Conservation (phyloP, 2,797 vertebrate genomes). For the Anableps anableps region DNA sequence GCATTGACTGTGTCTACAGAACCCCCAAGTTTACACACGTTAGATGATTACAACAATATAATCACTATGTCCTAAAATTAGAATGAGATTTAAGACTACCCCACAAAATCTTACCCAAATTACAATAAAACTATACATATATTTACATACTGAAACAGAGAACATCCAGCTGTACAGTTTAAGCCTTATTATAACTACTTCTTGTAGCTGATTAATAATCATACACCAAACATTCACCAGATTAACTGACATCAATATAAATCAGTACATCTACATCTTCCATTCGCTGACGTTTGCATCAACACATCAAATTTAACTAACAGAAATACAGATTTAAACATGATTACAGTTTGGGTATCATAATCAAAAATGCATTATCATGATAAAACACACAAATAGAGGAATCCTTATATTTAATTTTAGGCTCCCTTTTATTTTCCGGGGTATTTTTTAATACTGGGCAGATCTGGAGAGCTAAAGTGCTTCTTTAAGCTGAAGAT, state of each 20-base stretch:
- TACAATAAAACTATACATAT: background rate
- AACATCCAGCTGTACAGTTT: background rate
- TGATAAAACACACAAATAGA: background rate
- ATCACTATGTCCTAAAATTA: background rate
- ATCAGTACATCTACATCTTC: background rate
- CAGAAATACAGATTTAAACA: background rate
- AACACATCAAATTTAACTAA: background rate
- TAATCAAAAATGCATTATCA: background rate
- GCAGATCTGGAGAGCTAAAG: background rate
- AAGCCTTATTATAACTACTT: background rate
- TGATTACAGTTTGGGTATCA: background rate
- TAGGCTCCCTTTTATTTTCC: background rate
- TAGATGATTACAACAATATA: background rate
- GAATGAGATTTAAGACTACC: background rate
- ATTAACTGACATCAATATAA: background rate
- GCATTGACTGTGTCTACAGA: background rate
- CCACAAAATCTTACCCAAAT: background rate
- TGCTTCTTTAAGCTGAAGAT: background rate
- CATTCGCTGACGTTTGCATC: background rate
- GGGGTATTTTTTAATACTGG: background rate
- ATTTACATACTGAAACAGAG: background rate
- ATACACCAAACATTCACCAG: background rate
- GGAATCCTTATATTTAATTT: background rate
- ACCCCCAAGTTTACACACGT: background rate
- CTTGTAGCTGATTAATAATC: background rate